Percentiles rank a stretch among this genome's conserved stretches.
phyloP scores from a whole-genome alignment of 1,140 invertebrate genomes.

The Bursaphelenchus mucronatus region DNA sequence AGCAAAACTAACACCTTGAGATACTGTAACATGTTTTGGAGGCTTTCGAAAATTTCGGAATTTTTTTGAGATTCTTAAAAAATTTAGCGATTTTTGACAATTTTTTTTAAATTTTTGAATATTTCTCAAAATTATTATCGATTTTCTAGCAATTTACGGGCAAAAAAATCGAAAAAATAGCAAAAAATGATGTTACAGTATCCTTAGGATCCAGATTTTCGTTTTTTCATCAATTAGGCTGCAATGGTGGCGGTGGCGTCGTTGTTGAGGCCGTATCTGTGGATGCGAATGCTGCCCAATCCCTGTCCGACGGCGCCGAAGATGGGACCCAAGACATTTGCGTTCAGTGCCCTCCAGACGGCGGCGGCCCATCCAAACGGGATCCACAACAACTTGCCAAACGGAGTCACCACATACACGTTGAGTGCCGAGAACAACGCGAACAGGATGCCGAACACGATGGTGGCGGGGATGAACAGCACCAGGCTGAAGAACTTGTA shows the following conservation, averaged over 20 bases:
- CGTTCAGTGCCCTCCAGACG: conserved; percentile 33
- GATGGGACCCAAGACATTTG: conserved; percentile 32
- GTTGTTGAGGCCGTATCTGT: conserved; percentile 34
- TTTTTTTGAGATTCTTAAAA: too few relatives aligned
- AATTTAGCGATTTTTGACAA: too few relatives aligned
- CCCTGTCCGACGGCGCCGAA: conserved; percentile 20
- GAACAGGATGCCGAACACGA: conserved; percentile 32
- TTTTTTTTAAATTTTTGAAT: too few relatives aligned
- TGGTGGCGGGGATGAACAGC: conserved; percentile 19
- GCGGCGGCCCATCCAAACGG: conserved; percentile 38
- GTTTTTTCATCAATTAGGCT: conserved; percentile 23
- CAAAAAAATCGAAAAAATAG: too few relatives aligned
- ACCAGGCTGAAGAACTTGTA: conserved; percentile 55
- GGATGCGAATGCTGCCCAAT: conserved; percentile 23
- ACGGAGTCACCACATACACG: conserved; percentile 30
- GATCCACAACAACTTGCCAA: conserved; percentile 31
- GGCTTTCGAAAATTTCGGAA: too few relatives aligned
- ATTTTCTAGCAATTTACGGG: too few relatives aligned
- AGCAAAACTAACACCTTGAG: too few relatives aligned
- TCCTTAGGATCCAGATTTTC: too few relatives aligned
- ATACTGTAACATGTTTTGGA: too few relatives aligned
- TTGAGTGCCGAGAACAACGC: conserved; percentile 29
- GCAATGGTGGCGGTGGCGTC: conserved; percentile 29
- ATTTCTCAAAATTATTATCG: too few relatives aligned
- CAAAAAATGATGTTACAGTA: too few relatives aligned